A percentile compares a stretch with the other conserved stretches of the same genome.
Conservation (phyloP, 1,140 invertebrate genomes). For the Babylonia areolata region DNA sequence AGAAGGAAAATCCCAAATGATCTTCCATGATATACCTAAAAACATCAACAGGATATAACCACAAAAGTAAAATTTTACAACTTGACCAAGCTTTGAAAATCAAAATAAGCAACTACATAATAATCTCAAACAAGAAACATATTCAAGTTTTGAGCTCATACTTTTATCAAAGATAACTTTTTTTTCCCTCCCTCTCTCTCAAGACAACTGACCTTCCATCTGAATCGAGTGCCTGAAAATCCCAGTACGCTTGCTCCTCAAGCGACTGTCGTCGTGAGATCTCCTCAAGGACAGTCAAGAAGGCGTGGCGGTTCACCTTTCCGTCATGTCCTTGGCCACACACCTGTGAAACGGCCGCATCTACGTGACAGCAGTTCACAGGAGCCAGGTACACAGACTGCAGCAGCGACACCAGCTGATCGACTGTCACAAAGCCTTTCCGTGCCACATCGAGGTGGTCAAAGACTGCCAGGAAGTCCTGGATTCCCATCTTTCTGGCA, state of each 20-base stretch:
- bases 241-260: conserved; percentile 69
- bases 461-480: conserved; percentile 64
- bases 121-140: too few relatives aligned
- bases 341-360: conserved; percentile 58
- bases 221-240: conserved; percentile 68
- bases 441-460: conserved; percentile 61
- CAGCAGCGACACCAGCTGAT: conserved; percentile 60
- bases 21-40: too few relatives aligned
- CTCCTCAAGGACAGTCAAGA: conserved; percentile 63
- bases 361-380: conserved; percentile 57
- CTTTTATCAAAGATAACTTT: too few relatives aligned
- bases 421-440: conserved; percentile 58
- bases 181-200: too few relatives aligned
- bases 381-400: conserved; percentile 56
- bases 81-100: too few relatives aligned
- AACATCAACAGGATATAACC: too few relatives aligned
- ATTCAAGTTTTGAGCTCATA: too few relatives aligned
- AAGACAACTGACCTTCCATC: conserved; percentile 42
- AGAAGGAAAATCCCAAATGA: too few relatives aligned
- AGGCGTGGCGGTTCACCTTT: conserved; percentile 50
- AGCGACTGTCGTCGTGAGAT: conserved; percentile 58
- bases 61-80: too few relatives aligned
- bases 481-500: conserved; percentile 59
- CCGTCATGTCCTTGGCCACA: conserved; percentile 52
- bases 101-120: too few relatives aligned